Percentiles rank a stretch among this genome's conserved stretches.
These are phyloP conservation scores for Ptilonorhynchus violaceus DNA, from an alignment of 2,113 vertebrate genomes.

Conservation along the genomic window DNA sequence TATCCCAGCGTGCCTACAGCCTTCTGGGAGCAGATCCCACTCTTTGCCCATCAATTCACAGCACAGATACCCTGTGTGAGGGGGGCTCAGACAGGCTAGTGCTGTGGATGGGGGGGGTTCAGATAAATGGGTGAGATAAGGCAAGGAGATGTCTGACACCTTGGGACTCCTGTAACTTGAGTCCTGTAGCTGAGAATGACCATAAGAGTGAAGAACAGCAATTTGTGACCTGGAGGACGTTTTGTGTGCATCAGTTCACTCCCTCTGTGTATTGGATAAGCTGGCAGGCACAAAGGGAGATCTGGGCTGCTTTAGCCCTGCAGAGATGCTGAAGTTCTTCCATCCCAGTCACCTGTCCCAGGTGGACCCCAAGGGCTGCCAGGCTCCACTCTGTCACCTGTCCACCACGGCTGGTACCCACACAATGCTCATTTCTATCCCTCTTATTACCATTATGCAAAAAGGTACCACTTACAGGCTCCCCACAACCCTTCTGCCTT, in stretches of 20 bases:
- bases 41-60: background rate
- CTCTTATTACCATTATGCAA: background rate
- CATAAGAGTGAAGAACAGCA: background rate
- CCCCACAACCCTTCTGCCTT: background rate
- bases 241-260: background rate
- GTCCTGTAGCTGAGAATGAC: background rate
- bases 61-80: background rate
- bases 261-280: background rate
- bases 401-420: background rate
- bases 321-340: background rate
- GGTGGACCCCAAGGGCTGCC: background rate
- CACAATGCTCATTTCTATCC: background rate
- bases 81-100: background rate
- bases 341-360: background rate
- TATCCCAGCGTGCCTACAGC: background rate
- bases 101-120: background rate
- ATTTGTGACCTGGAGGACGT: background rate
- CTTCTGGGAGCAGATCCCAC: background rate
- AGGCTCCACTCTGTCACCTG: background rate
- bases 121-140: background rate
- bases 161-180: background rate
- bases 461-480: background rate
- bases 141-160: background rate
- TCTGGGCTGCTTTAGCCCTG: background rate
- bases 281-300: background rate